Conservation (phyloP, 2,113 vertebrate genomes). For the Mellivora capensis region DNA sequence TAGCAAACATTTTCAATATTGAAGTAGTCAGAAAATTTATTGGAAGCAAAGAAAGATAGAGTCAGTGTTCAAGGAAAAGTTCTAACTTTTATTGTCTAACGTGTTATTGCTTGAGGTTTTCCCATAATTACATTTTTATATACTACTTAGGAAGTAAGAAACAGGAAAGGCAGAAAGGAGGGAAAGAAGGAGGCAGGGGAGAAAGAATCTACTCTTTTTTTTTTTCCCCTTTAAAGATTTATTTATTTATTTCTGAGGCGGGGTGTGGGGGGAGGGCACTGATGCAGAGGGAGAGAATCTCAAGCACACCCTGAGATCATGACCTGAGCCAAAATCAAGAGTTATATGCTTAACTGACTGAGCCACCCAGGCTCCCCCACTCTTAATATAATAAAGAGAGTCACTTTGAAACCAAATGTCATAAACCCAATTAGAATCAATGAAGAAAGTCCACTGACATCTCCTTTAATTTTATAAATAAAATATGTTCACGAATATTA, state of each 20-base stretch:
- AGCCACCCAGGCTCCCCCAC: background rate
- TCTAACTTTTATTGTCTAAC: background rate
- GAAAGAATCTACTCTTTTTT: background rate
- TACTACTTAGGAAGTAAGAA: background rate
- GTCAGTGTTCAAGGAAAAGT: background rate
- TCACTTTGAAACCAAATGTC: background rate
- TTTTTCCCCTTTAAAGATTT: background rate
- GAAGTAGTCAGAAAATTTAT: background rate
- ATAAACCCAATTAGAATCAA: background rate
- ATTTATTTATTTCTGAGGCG: background rate
- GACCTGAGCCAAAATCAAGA: background rate
- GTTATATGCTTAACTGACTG: background rate
- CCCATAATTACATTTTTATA: background rate
- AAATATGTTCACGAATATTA: background rate
- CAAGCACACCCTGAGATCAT: background rate
- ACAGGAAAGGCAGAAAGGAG: background rate
- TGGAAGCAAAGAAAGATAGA: background rate
- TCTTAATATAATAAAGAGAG: background rate
- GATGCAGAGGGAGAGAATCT: background rate
- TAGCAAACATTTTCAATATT: background rate
- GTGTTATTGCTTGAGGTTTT: background rate
- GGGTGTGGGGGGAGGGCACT: too few species aligned
- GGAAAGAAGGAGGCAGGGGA: rapidly evolving
- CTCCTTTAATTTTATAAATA: background rate
- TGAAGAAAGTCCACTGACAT: background rate